Evolutionary conservation across 2,888 invertebrate genomes (phyloP), one percentile per base, ranked within the genome.

Genomic region (Agelastica alni): DNA sequence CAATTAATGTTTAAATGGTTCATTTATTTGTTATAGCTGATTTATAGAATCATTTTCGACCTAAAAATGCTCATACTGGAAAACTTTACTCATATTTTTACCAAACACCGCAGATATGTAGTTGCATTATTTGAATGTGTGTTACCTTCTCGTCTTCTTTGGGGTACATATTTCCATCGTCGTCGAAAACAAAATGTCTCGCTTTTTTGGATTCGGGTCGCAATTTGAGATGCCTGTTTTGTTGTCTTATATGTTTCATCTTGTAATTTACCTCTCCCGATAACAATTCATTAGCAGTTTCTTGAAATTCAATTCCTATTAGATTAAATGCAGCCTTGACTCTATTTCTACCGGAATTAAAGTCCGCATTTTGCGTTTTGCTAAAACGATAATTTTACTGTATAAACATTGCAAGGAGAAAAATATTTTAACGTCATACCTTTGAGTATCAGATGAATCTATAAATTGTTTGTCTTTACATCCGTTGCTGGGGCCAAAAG

Each of bases 121-220:
- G n/a, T n/a, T n/a, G n/a, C n/a, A n/a, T n/a, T 20, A 43, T 22
- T 9, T 22, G 9, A 22, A 26, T 26, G 1, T n/a, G n/a, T 39
- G 34, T 54, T 51, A 64, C 62, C 54, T 71, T 56, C 42, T 75
- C 75, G 1, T 72, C 67, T 30, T 34, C 22, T 12, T 43, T 46
- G 4, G 28, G 20, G 4, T 78, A 73, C 59, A 81, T 77, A 60
- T 84, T 82, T 0, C 86, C 87, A 61, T 87, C 85, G 39, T 87
- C 86, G 68, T 87, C 86, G 63, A 85, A 87, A 63, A 83, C 83
- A 7, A 80, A 83, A 68, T 87, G 86, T 64, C 78, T 83, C 4
- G 82, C 75, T 44, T 73, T 75, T 63, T 76, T 78, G 45, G 34
- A 63, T 13, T 62, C 59, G 0, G 53, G 44, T 3, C 60, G 69